Evolutionary conservation across 2,113 vertebrate species (phyloP).

Genomic region (Butorides virescens): DNA sequence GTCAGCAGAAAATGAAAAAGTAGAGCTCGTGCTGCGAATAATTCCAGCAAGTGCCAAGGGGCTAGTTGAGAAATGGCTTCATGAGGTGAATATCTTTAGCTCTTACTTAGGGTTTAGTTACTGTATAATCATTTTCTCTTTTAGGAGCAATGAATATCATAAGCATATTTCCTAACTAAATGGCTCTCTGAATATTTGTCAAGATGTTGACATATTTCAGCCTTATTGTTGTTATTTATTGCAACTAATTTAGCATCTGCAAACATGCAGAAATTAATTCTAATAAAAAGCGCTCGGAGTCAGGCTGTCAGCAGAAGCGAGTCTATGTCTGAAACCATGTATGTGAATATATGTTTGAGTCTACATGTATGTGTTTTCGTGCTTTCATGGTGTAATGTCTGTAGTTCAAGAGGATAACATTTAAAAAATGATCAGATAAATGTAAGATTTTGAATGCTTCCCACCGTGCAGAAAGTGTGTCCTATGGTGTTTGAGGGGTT

Average conservation of each 20-base stretch:
- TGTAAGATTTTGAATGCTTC: background rate
- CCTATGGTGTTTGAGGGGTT: slow-evolving; percentile 39
- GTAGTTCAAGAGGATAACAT: background rate
- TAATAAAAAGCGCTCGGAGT: background rate
- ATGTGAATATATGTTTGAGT: slow-evolving; percentile 54
- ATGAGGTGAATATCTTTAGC: slow-evolving; percentile 82
- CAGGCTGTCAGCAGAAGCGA: background rate
- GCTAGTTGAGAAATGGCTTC: slow-evolving; percentile 82
- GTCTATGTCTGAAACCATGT: slow-evolving; percentile 41
- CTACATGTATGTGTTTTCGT: slow-evolving; percentile 56
- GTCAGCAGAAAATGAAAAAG: slow-evolving; percentile 82
- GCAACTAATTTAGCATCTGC: slow-evolving; percentile 43
- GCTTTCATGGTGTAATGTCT: slow-evolving; percentile 51
- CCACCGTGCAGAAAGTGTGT: background rate
- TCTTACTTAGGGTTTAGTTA: slow-evolving; percentile 76
- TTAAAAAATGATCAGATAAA: background rate
- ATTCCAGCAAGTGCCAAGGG: slow-evolving; percentile 80
- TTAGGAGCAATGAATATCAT: slow-evolving; percentile 64
- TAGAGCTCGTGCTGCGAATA: slow-evolving; percentile 74
- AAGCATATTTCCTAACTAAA: slow-evolving; percentile 55
- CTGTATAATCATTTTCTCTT: slow-evolving; percentile 74
- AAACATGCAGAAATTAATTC: slow-evolving; percentile 28
- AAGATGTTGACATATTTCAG: slow-evolving; percentile 39
- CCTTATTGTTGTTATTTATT: slow-evolving; percentile 61
- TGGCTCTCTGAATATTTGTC: slow-evolving; percentile 51